These are phyloP conservation scores for Mya arenaria DNA, from an alignment of 1,140 invertebrate species.

Conservation along the genomic window DNA sequence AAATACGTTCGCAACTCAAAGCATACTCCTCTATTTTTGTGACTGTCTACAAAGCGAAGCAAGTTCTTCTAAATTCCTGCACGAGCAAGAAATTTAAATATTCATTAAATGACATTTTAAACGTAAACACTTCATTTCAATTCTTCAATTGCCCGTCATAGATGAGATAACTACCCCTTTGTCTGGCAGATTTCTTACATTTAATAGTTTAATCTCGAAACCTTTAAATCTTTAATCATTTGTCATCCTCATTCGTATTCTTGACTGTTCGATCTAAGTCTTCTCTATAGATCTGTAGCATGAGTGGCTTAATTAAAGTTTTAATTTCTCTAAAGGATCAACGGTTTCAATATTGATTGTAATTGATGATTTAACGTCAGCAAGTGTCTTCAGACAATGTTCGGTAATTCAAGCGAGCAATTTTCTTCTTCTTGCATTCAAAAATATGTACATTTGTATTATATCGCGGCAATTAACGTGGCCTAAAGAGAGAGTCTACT, in stretches of 20 bases:
- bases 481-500: no score
- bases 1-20: neutral
- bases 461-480: no score
- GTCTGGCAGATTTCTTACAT: neutral
- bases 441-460: no score
- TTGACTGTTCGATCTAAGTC: neutral
- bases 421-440: no score
- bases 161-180: neutral
- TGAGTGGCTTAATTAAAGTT: conserved; percentile 23
- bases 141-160: conserved; percentile 17
- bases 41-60: no score
- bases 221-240: conserved; percentile 36
- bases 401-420: no score
- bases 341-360: no score
- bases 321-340: no score
- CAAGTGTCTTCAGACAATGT: no score
- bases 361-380: no score
- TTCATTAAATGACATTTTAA: conserved; percentile 33
- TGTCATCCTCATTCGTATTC: conserved; percentile 3
- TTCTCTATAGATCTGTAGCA: neutral
- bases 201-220: conserved; percentile 24
- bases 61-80: no score
- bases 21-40: neutral
- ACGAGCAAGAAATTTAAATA: conserved; percentile 20
- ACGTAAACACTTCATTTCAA: conserved; percentile 29